Conservation (phyloP, 2,113 vertebrate genomes). For the Sylvia atricapilla region DNA sequence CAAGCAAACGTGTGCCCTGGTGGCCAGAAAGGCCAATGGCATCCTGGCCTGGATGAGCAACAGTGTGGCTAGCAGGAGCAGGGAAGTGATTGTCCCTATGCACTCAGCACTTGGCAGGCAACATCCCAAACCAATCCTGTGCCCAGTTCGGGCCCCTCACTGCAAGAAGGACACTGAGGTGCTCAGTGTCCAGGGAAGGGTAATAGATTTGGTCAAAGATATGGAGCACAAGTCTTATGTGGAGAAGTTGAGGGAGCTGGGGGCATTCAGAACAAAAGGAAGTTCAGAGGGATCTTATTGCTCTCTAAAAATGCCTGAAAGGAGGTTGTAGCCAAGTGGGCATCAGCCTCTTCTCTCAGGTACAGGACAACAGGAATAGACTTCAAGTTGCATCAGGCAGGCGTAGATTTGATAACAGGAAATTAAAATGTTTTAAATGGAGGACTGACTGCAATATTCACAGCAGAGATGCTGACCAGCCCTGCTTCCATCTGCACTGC, state of each 20-base stretch:
- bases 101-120: background rate
- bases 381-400: background rate
- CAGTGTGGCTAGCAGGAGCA: background rate
- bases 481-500: background rate
- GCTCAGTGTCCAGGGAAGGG: background rate
- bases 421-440: background rate
- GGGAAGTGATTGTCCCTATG: background rate
- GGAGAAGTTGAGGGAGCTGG: background rate
- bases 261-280: background rate
- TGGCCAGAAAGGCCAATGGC: background rate
- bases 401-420: background rate
- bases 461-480: background rate
- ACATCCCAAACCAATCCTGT: accelerated
- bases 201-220: background rate
- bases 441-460: background rate
- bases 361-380: background rate
- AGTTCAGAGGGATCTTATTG: background rate
- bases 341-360: background rate
- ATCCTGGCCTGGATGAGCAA: background rate
- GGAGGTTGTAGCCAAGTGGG: background rate
- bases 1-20: background rate
- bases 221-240: background rate
- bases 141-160: background rate
- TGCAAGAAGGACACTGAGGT: background rate
- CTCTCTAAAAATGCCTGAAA: background rate